These are phyloP conservation scores for Microplitis mediator DNA, from an alignment of 1,140 invertebrate species.

Conservation along the genomic window DNA sequence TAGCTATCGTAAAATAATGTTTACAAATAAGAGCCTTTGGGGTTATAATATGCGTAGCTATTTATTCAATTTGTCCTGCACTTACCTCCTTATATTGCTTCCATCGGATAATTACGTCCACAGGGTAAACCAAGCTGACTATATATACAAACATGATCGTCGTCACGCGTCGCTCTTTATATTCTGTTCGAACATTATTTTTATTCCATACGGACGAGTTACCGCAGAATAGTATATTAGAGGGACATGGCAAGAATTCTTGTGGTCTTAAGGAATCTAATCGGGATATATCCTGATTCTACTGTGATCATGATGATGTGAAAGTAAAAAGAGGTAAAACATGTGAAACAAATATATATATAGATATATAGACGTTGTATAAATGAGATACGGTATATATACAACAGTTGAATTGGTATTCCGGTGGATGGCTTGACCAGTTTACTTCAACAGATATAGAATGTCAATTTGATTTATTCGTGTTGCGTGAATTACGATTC, in stretches of 20 bases:
- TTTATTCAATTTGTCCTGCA: slow-evolving; percentile 28
- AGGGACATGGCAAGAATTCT: slow-evolving; percentile 14
- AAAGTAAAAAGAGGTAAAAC: slow-evolving; percentile 5
- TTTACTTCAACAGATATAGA: slow-evolving; percentile 14
- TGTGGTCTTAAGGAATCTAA: slow-evolving; percentile 27
- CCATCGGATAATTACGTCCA: slow-evolving; percentile 25
- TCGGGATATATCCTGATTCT: slow-evolving; percentile 12
- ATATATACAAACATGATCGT: background rate
- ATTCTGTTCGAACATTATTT: background rate
- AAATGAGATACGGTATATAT: background rate
- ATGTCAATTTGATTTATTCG: background rate
- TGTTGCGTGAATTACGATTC: background rate
- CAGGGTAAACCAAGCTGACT: slow-evolving; percentile 15
- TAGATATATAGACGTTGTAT: too few species aligned
- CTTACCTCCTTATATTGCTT: slow-evolving; percentile 13
- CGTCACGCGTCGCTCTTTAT: background rate
- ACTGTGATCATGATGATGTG: background rate
- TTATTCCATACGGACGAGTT: background rate
- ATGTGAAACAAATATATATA: background rate
- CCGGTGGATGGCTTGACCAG: slow-evolving; percentile 19
- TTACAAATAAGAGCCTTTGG: background rate
- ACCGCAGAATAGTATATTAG: slow-evolving; percentile 4
- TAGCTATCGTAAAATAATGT: slow-evolving; percentile 1
- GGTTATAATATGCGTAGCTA: slow-evolving; percentile 14
- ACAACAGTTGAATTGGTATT: slow-evolving; percentile 18